These are phyloP conservation scores for Gari tellinella DNA, from an alignment of 2,888 invertebrate species.

Conservation along the genomic window DNA sequence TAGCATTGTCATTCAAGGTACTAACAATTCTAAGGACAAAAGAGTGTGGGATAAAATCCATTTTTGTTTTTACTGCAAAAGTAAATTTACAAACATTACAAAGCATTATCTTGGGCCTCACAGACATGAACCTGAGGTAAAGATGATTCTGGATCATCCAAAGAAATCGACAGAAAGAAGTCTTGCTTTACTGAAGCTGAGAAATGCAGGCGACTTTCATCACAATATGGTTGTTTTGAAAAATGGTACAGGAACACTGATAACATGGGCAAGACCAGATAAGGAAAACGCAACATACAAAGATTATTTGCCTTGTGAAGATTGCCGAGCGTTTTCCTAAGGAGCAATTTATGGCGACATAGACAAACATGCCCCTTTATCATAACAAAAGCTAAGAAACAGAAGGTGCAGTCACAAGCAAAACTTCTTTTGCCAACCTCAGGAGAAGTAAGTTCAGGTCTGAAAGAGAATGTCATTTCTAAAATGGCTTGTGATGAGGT, in stretches of 20 bases:
- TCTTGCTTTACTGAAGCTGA: slow-evolving; percentile 21
- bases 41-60: slow-evolving; percentile 43
- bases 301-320: slow-evolving; percentile 19
- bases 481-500: slow-evolving; percentile 27
- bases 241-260: slow-evolving; percentile 28
- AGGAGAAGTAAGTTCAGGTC: slow-evolving; percentile 14
- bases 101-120: slow-evolving; percentile 36
- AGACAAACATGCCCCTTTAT: slow-evolving; percentile 21
- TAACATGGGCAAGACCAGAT: slow-evolving; percentile 35
- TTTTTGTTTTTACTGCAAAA: slow-evolving; percentile 32
- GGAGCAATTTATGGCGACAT: slow-evolving; percentile 21
- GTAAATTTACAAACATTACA: slow-evolving; percentile 31
- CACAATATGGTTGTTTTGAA: slow-evolving; percentile 40
- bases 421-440: slow-evolving; percentile 22
- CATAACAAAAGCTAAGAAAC: slow-evolving; percentile 4
- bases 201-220: slow-evolving; percentile 49
- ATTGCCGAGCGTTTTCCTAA: slow-evolving; percentile 19
- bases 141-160: slow-evolving; percentile 12
- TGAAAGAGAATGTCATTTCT: slow-evolving; percentile 27
- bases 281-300: too few relatives aligned
- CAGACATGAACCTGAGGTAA: slow-evolving; percentile 28
- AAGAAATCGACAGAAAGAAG: slow-evolving; percentile 25
- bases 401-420: slow-evolving; percentile 25
- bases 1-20: background rate
- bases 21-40: slow-evolving; percentile 18